Conservation (phyloP, 2,888 invertebrate species). For the Amphipyra berbera region DNA sequence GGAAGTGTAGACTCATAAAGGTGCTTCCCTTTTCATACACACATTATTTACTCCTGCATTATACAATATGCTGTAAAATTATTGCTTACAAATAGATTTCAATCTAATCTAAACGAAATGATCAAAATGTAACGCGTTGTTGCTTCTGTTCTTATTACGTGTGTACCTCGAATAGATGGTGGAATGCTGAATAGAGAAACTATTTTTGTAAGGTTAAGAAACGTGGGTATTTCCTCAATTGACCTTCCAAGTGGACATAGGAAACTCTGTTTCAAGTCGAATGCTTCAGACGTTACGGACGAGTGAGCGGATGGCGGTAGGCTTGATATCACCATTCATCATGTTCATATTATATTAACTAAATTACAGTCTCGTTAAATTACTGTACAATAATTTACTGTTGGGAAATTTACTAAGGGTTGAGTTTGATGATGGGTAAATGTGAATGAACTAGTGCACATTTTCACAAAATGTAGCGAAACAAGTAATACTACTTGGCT, state of each 20-base stretch:
- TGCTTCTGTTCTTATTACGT: slow-evolving; percentile 33
- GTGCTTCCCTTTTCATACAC: slow-evolving; percentile 20
- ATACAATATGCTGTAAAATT: slow-evolving; percentile 35
- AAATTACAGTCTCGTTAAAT: background rate
- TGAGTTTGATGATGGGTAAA: no score
- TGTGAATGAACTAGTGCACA: no score
- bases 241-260: slow-evolving; percentile 73
- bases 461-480: no score
- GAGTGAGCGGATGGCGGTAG: slow-evolving; percentile 57
- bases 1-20: slow-evolving; percentile 22
- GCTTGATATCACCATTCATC: slow-evolving; percentile 51
- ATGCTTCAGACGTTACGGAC: slow-evolving; percentile 66
- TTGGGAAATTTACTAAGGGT: no score
- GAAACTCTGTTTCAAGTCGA: slow-evolving; percentile 74
- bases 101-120: slow-evolving; percentile 44
- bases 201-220: slow-evolving; percentile 64
- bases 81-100: slow-evolving; percentile 15
- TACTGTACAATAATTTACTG: no score
- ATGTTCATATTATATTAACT: slow-evolving; percentile 33
- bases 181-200: slow-evolving; percentile 58
- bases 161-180: slow-evolving; percentile 25
- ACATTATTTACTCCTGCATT: slow-evolving; percentile 19
- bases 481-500: no score
- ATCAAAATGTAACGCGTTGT: slow-evolving; percentile 46
- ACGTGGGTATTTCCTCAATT: slow-evolving; percentile 71